Evolutionary conservation across 2,888 invertebrate genomes (phyloP).

Genomic region (Stegophylla sp.): DNA sequence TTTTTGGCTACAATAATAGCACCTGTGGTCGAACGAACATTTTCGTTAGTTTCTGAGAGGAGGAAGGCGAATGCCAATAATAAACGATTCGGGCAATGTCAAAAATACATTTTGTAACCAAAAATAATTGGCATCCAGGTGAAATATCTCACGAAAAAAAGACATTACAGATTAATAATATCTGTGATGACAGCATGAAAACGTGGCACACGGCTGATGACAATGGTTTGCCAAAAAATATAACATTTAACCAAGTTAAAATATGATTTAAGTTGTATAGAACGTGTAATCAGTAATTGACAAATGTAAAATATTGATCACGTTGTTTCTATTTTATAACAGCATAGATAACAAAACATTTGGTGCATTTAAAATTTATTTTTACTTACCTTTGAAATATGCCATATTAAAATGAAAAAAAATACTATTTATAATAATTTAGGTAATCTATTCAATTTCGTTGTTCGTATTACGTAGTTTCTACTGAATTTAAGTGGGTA

Average conservation of each 20-base stretch:
- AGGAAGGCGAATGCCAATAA: background rate
- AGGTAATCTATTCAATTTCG: background rate
- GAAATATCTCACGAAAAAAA: slow-evolving; percentile 39
- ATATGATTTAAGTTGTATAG: background rate
- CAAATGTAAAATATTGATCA: background rate
- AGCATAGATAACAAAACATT: background rate
- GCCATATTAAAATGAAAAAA: no score
- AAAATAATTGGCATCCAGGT: slow-evolving; percentile 55
- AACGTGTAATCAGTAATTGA: background rate
- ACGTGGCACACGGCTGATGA: background rate
- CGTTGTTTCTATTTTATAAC: background rate
- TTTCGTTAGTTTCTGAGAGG: background rate
- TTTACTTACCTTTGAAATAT: background rate
- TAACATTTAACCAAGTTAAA: background rate
- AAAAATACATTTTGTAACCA: slow-evolving; percentile 51
- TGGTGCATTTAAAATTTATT: background rate
- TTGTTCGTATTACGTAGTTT: background rate
- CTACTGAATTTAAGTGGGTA: no score
- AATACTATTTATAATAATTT: no score
- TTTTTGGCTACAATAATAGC: slow-evolving; percentile 37
- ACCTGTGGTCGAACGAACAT: background rate
- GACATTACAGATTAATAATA: slow-evolving; percentile 42
- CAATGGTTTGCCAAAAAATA: slow-evolving; percentile 18
- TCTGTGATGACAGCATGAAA: slow-evolving; percentile 8
- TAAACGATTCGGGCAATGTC: slow-evolving; percentile 6